Evolutionary conservation across 2,888 invertebrate genomes (phyloP).

Genomic region (Oxytorus armatus): DNA sequence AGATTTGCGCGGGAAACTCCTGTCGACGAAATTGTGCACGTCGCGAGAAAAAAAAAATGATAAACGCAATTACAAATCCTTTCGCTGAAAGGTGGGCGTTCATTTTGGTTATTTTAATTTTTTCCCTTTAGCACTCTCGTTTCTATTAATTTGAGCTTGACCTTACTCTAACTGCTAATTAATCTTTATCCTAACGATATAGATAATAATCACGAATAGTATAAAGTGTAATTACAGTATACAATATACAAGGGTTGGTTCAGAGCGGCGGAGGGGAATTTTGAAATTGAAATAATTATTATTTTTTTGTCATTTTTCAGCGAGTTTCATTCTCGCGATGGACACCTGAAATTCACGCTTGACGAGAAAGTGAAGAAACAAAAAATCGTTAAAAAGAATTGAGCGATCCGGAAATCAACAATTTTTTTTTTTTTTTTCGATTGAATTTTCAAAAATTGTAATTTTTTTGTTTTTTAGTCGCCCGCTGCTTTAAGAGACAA

Average conservation of each 20-base stretch:
- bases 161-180: slow-evolving; percentile 80
- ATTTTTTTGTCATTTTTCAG: too few species aligned
- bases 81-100: slow-evolving; percentile 68
- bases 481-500: neutral
- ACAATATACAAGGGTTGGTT: slow-evolving; percentile 79
- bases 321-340: too few species aligned
- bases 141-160: slow-evolving; percentile 81
- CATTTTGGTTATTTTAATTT: slow-evolving; percentile 54
- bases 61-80: slow-evolving; percentile 63
- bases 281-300: neutral
- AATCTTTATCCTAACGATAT: slow-evolving; percentile 79
- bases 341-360: too few species aligned
- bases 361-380: neutral
- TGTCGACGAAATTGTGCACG: slow-evolving; percentile 55
- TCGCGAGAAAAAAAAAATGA: slow-evolving; percentile 46
- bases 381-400: too few species aligned
- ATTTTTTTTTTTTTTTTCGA: neutral
- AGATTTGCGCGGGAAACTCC: slow-evolving; percentile 17
- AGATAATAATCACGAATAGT: slow-evolving; percentile 80
- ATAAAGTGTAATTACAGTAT: slow-evolving; percentile 83
- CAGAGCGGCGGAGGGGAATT: slow-evolving; percentile 17
- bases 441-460: neutral
- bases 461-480: neutral
- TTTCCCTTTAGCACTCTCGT: slow-evolving; percentile 63
- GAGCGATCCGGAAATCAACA: too few species aligned